Evolutionary conservation across 2,113 vertebrate genomes (phyloP), one percentile per base, ranked within the genome.

Genomic region (Mixornis gularis): DNA sequence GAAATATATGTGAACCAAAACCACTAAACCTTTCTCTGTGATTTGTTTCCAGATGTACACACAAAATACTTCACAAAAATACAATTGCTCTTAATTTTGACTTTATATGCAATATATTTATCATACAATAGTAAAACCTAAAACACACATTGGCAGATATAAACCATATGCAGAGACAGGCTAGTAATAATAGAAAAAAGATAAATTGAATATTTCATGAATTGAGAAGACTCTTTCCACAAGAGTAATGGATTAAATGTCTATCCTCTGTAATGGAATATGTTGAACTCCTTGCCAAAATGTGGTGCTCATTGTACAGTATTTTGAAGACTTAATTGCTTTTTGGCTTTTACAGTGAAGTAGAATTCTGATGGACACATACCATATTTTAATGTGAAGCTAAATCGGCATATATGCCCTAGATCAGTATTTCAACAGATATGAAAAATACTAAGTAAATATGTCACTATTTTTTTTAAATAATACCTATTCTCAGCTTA

Each of bases 281-380:
- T 94, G 71, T 34, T 69, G 90, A 94, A 85, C 64, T 91, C 73
- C 88, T 85, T 95, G 93, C 96, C 97, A 96, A 94, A 96, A 95
- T 91, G 60, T 92, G 90, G 86, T 93, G 84, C 89, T 94, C 74
- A 91, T 95, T 95, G 85, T 88, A 58, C 78, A 87, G 68, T 87
- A 81, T 94, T 88, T 93, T 95, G 58, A 94, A 85, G 87, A 79
- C 84, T 72, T 44, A 89, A 94, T 94, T 96, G 79, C 71, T 76
- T 94, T 96, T 95, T 96, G 90, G 88, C 95, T 93, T 64, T 78
- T 89, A 68, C 29, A 26, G 58, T 86, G 66, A 79, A 91, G 56
- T 55, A 14, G 48, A 84, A 69, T 62, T 58, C 73, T 95, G 80
- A 86, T 89, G 81, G 95, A 55, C 64, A 56, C 38, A 87, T 95